phyloP scores from a whole-genome alignment of 2,113 vertebrate genomes.

The Ailuropoda melanoleuca region DNA sequence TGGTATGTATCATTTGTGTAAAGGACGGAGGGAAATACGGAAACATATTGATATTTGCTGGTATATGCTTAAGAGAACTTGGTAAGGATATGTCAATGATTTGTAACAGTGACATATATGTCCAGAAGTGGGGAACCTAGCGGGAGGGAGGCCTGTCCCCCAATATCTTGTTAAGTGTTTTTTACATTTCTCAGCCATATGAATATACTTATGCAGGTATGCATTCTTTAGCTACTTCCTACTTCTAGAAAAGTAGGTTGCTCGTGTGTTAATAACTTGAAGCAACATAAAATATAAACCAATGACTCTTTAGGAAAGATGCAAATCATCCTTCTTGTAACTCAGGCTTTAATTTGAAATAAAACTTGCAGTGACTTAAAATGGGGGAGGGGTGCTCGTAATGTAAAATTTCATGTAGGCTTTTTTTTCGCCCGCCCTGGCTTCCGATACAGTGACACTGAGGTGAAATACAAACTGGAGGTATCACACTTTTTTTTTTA shows the following conservation, averaged over 20 bases:
- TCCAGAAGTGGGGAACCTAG: background rate
- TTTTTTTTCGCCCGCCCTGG: background rate
- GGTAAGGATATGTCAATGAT: background rate
- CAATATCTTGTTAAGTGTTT: background rate
- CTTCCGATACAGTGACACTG: background rate
- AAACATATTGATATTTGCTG: background rate
- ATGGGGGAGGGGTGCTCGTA: background rate
- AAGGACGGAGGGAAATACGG: background rate
- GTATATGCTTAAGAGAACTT: background rate
- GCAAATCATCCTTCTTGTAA: conserved; percentile 18
- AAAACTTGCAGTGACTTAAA: conserved; percentile 1
- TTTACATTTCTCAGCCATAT: background rate
- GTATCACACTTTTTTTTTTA: background rate
- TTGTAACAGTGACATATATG: background rate
- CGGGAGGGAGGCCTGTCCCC: background rate
- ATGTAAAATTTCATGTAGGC: background rate
- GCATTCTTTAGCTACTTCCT: background rate
- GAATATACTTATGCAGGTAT: background rate
- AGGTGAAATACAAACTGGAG: background rate
- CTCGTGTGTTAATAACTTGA: background rate
- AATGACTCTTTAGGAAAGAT: conserved; percentile 6
- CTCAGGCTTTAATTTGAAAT: background rate
- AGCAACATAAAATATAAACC: background rate
- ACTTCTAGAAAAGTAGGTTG: background rate
- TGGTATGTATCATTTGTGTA: background rate